Evolutionary conservation across 2,797 vertebrate species (phyloP).

Genomic region (Smutsia gigantea): DNA sequence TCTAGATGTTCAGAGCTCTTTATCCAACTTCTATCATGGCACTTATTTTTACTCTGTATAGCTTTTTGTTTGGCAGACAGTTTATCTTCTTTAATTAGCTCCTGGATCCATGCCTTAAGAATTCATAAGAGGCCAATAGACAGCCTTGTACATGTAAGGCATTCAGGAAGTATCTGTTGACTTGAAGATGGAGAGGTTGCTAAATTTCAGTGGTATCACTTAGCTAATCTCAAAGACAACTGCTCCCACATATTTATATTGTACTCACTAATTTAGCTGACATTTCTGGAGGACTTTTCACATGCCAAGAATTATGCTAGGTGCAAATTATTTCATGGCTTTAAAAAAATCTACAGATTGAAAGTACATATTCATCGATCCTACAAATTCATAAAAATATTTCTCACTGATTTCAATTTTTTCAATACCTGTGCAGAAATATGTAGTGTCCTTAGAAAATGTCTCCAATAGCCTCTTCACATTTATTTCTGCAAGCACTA

Average conservation of each 20-base stretch:
- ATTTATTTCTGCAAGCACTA: not conserved
- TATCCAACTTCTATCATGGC: not conserved
- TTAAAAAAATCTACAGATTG: not conserved
- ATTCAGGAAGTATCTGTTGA: not conserved
- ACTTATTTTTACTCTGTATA: not conserved
- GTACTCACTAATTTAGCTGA: not conserved
- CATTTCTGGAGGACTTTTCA: not conserved
- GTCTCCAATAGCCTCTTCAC: not conserved
- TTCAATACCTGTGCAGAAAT: not conserved
- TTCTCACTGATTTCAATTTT: conserved; percentile 2
- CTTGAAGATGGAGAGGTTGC: not conserved
- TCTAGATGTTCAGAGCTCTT: no score
- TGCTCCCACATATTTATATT: not conserved
- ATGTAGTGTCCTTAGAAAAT: not conserved
- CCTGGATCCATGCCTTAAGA: not conserved
- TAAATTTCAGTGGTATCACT: not conserved
- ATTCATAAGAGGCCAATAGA: not conserved
- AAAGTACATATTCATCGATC: not conserved
- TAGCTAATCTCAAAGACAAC: not conserved
- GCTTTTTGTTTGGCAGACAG: not conserved
- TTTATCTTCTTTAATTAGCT: not conserved
- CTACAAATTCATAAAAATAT: conserved; percentile 31
- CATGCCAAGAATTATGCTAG: not conserved
- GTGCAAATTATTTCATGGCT: not conserved
- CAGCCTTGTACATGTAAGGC: not conserved